Base-by-base conservation (phyloP, 2,888 invertebrate genomes). In the Tenthredo livida region DNA sequence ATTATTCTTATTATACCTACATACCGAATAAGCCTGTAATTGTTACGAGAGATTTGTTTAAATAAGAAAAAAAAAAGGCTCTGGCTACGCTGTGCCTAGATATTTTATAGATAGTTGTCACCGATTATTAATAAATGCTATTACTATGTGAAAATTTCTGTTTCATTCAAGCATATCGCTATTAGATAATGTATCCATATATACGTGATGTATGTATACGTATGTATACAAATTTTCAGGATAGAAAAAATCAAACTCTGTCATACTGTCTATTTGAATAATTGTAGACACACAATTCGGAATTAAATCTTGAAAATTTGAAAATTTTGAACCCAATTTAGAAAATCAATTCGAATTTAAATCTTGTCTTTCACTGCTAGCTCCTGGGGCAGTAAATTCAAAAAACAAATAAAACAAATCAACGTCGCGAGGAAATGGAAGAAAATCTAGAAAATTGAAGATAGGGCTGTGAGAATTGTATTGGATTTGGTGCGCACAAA, bases 91-190 rank as follows among this genome's bases (percentile, higher is more conserved):
- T 61, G 37, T 61, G 80, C 61, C 58, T 61, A 58, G 61, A 80
- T 80, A 80, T 80, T 80, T 80, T 61, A 80, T 61, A 80, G 58
- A 80, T 61, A 61, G 80, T 80, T 80, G 80, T 40, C 61, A 80
- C 37, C 21, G 61, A 80, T 78, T 80, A 80, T 78, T 21, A 80
- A 58, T 80, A 61, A 80, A 67, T 61, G 12, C 61, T 25, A 21
- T 61, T 61, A 61, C 21, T 61, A 61, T 25, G 10, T 33, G 15
- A 33, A 67, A 12, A 29, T 15, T 67, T 33, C 67, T 29, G 15
- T 67, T 73, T 43, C 43, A 73, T 73, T 21, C 73, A 73, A 40
- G 25, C 73, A 73, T 73, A 73, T 40, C 73, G 25, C 9, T 73
- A n/a, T 40, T 33, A 65, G 10, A 25, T 25, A 6, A 61, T 67